phyloP scores from a whole-genome alignment of 1,140 invertebrate genomes.

The Drosophila novamexicana region DNA sequence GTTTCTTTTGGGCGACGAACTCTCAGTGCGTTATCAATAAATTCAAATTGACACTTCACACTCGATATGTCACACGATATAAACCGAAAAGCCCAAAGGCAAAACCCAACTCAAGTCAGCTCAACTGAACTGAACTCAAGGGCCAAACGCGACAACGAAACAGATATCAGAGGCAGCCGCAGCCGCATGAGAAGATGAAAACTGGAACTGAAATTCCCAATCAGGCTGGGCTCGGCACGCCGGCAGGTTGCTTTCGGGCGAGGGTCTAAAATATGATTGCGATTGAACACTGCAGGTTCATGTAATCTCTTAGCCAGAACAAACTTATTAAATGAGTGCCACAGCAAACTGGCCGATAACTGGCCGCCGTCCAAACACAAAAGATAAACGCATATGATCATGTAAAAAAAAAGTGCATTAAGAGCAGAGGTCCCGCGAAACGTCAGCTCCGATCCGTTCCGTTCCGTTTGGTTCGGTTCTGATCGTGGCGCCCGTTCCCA shows the following conservation, averaged over 20 bases:
- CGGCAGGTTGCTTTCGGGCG: slow-evolving; percentile 27
- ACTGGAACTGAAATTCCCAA: slow-evolving; percentile 14
- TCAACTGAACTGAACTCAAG: slow-evolving; percentile 24
- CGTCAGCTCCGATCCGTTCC: neutral
- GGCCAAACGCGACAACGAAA: slow-evolving; percentile 26
- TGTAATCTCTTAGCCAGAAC: slow-evolving; percentile 84
- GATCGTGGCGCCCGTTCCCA: slow-evolving; percentile 18
- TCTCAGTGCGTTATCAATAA: slow-evolving; percentile 84
- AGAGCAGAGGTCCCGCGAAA: slow-evolving; percentile 31
- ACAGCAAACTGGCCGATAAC: slow-evolving; percentile 66
- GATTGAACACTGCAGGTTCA: slow-evolving; percentile 84
- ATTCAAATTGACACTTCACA: slow-evolving; percentile 84
- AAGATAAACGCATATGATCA: slow-evolving; percentile 82
- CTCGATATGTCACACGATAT: slow-evolving; percentile 84
- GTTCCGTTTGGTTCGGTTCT: neutral
- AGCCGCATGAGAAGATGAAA: slow-evolving; percentile 6
- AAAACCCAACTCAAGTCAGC: slow-evolving; percentile 22
- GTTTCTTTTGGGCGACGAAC: slow-evolving; percentile 44
- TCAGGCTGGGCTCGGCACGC: slow-evolving; percentile 1
- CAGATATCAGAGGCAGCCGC: slow-evolving; percentile 30
- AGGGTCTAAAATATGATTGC: slow-evolving; percentile 75
- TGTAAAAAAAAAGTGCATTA: slow-evolving; percentile 78
- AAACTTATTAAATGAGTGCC: slow-evolving; percentile 82
- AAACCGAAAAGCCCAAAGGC: slow-evolving; percentile 49
- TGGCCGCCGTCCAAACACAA: slow-evolving; percentile 65